A percentile compares a stretch with the other conserved stretches of the same genome.
phyloP scores from a whole-genome alignment of 2,797 vertebrate genomes.

The Nyctibius grandis region DNA sequence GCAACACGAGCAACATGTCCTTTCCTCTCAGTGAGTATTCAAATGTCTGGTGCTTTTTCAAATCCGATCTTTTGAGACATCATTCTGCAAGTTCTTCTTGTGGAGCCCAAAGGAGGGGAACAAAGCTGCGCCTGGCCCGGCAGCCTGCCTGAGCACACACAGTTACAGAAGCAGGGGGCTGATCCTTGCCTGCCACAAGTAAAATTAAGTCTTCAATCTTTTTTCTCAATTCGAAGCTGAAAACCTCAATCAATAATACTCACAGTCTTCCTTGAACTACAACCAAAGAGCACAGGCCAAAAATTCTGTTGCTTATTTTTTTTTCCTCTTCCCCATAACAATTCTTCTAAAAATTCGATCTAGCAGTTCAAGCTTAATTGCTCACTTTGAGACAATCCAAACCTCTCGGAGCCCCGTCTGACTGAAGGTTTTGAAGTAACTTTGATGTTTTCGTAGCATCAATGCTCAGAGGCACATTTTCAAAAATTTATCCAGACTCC shows the following conservation, averaged over 20 bases:
- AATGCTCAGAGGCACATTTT: not conserved
- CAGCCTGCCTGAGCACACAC: not conserved
- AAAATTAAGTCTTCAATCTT: constrained; percentile 42
- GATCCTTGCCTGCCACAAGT: not conserved
- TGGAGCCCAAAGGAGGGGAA: not conserved
- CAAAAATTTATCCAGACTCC: not conserved
- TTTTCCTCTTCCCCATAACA: not conserved
- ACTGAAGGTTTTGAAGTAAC: constrained; percentile 1
- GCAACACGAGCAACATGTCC: not conserved
- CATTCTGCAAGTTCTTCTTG: not conserved
- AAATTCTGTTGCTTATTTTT: not conserved
- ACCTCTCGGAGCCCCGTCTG: not conserved
- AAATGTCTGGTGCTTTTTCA: not conserved
- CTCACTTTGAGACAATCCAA: constrained; percentile 20
- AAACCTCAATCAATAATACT: not conserved
- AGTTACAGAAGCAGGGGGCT: not conserved
- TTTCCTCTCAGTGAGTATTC: not conserved
- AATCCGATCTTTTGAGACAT: not conserved
- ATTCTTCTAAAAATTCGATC: constrained; percentile 27
- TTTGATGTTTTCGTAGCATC: not conserved
- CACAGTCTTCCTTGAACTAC: not conserved
- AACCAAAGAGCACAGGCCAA: not conserved
- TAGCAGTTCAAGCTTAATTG: constrained; percentile 6
- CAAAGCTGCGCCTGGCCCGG: not conserved
- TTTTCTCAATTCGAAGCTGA: not conserved